Evolutionary conservation across 2,888 invertebrate species (phyloP).

Genomic region (Caenorhabditis sp.): DNA sequence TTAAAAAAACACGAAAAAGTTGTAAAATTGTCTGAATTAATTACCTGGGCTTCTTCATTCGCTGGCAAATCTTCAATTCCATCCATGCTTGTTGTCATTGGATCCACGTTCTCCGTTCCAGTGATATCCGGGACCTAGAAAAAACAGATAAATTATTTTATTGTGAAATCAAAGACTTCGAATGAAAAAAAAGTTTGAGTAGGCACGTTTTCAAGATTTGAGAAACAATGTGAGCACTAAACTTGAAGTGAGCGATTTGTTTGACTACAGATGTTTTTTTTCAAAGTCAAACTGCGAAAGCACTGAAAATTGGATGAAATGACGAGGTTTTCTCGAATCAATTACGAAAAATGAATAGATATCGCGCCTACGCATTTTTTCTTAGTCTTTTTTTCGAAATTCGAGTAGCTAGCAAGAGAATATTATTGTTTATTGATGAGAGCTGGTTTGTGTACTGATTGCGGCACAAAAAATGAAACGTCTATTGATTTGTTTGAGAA

Average conservation of each 20-base stretch:
- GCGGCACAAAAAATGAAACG: background rate
- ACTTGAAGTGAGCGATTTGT: background rate
- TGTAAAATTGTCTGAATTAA: background rate
- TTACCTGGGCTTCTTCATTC: conserved; percentile 59
- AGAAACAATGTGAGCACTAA: background rate
- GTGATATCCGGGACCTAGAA: conserved; percentile 69
- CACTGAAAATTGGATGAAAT: background rate
- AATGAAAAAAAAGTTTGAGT: background rate
- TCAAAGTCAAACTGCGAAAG: background rate
- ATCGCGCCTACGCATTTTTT: background rate
- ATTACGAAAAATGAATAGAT: background rate
- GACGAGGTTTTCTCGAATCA: background rate
- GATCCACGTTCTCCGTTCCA: conserved; percentile 67
- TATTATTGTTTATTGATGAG: background rate
- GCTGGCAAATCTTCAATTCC: conserved; percentile 69
- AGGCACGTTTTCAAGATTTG: background rate
- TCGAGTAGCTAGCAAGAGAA: background rate
- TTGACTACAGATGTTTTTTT: background rate
- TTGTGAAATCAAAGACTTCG: background rate
- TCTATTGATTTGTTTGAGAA: background rate
- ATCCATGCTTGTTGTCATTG: conserved; percentile 70
- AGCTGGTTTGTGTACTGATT: background rate
- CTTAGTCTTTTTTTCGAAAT: background rate
- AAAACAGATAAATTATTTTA: background rate
- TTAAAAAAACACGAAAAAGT: background rate